A percentile compares a stretch with the other conserved stretches of the same genome.
Conservation (phyloP, 1,140 invertebrate genomes). For the Pogonomyrmex californicus region DNA sequence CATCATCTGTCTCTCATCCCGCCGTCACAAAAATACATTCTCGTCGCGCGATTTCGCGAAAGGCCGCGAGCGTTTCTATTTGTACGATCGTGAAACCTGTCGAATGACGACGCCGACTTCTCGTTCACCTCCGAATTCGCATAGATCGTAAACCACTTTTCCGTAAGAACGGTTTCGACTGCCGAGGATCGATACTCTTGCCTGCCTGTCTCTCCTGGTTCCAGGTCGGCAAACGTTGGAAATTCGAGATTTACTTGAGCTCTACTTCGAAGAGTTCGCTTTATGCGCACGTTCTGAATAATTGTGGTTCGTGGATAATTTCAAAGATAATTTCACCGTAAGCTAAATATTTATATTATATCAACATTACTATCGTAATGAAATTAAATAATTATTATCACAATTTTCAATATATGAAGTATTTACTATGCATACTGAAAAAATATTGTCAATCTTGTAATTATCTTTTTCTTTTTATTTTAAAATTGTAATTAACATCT, state of each 20-base stretch:
- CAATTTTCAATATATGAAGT: background rate
- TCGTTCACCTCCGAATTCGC: constrained; percentile 14
- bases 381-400: background rate
- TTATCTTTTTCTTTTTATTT: background rate
- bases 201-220: constrained; percentile 14
- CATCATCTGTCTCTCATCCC: constrained; percentile 57
- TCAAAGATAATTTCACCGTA: constrained; percentile 32
- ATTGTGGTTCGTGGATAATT: constrained; percentile 38
- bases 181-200: constrained; percentile 36
- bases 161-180: constrained; percentile 37
- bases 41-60: constrained; percentile 18
- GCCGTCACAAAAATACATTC: constrained; percentile 55
- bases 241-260: constrained; percentile 50
- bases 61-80: constrained; percentile 39
- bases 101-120: background rate
- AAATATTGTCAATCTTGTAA: background rate
- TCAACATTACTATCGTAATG: background rate
- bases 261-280: constrained; percentile 28
- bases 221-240: constrained; percentile 42
- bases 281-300: constrained; percentile 26
- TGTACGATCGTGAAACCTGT: constrained; percentile 26
- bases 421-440: background rate
- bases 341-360: constrained; percentile 23
- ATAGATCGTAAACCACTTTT: constrained; percentile 48
- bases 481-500: background rate